Conservation (phyloP, 1,140 invertebrate species). For the Nebria ingens region DNA sequence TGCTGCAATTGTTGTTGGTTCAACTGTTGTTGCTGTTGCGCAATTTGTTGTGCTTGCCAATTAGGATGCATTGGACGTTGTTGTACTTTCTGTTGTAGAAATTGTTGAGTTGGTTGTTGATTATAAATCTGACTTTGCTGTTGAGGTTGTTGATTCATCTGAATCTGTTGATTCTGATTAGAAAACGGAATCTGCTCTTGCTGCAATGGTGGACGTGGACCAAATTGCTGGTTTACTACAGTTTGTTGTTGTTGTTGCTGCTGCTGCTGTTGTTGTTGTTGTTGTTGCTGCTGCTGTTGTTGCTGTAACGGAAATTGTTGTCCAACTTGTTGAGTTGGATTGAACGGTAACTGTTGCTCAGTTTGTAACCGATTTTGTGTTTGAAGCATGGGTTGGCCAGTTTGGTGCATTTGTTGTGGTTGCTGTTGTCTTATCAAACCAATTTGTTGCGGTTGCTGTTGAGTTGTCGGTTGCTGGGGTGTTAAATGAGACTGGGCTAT, state of each 20-base stretch:
- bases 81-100: conserved; percentile 31
- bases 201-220: too few species aligned
- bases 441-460: not conserved
- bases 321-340: conserved; percentile 20
- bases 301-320: conserved; percentile 16
- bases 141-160: conserved; percentile 26
- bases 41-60: conserved; percentile 32
- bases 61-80: conserved; percentile 18
- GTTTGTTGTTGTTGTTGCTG: conserved; percentile 19
- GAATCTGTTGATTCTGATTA: conserved; percentile 21
- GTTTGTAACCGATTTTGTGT: not conserved
- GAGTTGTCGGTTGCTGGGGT: conserved; percentile 12
- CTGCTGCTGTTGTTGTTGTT: conserved; percentile 27
- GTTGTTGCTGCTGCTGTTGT: conserved; percentile 26
- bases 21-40: conserved; percentile 19
- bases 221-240: conserved; percentile 26
- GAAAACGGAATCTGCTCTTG: conserved; percentile 23
- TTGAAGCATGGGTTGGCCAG: too few species aligned
- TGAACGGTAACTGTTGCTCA: conserved; percentile 13
- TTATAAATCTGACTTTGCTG: too few species aligned
- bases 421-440: not conserved
- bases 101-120: conserved; percentile 31
- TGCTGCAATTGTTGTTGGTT: conserved; percentile 21
- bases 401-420: not conserved
- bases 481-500: conserved; percentile 9